Conservation (phyloP, 1,140 invertebrate genomes). For the Lucilia cuprina region DNA sequence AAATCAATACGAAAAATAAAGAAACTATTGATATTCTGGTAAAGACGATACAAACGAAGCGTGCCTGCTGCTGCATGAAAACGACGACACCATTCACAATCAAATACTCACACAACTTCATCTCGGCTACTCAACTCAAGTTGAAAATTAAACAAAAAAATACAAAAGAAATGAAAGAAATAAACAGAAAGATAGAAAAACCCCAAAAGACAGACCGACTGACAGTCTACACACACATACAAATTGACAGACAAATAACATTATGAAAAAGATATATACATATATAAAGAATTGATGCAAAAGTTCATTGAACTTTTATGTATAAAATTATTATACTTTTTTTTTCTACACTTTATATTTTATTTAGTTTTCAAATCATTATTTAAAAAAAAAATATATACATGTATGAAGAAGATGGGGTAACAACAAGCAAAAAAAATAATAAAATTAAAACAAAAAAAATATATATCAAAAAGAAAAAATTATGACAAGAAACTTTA, state of each 20-base stretch:
- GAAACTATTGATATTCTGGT: neutral
- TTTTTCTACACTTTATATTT: neutral
- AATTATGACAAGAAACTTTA: neutral
- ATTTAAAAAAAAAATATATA: neutral
- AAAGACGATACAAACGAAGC: neutral
- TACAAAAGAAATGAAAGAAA: neutral
- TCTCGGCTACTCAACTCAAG: neutral
- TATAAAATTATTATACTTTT: neutral
- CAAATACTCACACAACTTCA: neutral
- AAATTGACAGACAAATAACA: neutral
- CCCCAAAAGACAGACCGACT: neutral
- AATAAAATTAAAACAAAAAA: neutral
- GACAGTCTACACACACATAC: neutral
- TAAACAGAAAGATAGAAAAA: neutral
- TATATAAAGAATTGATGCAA: constrained; percentile 7
- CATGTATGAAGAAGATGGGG: no score
- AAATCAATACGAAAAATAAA: neutral
- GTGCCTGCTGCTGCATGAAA: neutral
- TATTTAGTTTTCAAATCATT: neutral
- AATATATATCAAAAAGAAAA: no score
- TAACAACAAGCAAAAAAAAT: neutral
- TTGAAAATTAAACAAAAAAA: no score
- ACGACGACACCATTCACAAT: neutral
- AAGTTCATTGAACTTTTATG: constrained; percentile 7
- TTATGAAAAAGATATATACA: neutral